phyloP scores from a whole-genome alignment of 2,888 invertebrate genomes.

The Drosophila aldrichi region DNA sequence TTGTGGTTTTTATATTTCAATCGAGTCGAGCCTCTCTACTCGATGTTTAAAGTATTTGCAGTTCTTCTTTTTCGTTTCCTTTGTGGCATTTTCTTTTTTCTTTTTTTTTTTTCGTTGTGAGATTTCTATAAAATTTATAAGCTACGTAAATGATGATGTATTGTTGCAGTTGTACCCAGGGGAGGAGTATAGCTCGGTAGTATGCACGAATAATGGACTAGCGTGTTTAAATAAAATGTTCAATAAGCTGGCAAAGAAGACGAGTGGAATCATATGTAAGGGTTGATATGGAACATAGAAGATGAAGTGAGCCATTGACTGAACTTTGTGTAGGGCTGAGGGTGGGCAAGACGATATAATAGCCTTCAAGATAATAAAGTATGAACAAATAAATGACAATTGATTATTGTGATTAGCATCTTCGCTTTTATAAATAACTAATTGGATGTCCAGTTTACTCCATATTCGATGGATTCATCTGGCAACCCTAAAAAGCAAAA shows the following conservation, averaged over 20 bases:
- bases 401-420: too few species aligned
- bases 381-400: too few species aligned
- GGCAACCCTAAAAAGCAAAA: too few species aligned
- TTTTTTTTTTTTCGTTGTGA: not conserved
- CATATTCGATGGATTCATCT: too few species aligned
- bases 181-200: not conserved
- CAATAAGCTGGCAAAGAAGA: not conserved
- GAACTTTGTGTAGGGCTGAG: not conserved
- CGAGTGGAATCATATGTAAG: not conserved
- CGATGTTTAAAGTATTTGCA: conserved; percentile 48
- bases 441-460: too few species aligned
- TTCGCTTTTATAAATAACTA: too few species aligned
- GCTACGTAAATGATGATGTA: conserved; percentile 70
- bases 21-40: conserved; percentile 40
- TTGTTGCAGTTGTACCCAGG: conserved; percentile 47
- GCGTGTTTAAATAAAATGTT: conserved; percentile 10
- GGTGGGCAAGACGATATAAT: not conserved
- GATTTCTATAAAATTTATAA: conserved; percentile 51
- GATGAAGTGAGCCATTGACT: not conserved
- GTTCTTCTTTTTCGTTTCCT: conserved; percentile 1
- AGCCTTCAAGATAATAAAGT: too few species aligned
- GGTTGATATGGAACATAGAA: not conserved
- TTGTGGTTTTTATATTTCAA: conserved; percentile 74
- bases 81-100: not conserved
- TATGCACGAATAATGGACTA: not conserved